Percentiles rank a stretch among this genome's conserved stretches.
phyloP scores from a whole-genome alignment of 2,113 vertebrate species.

The Platanista minor region DNA sequence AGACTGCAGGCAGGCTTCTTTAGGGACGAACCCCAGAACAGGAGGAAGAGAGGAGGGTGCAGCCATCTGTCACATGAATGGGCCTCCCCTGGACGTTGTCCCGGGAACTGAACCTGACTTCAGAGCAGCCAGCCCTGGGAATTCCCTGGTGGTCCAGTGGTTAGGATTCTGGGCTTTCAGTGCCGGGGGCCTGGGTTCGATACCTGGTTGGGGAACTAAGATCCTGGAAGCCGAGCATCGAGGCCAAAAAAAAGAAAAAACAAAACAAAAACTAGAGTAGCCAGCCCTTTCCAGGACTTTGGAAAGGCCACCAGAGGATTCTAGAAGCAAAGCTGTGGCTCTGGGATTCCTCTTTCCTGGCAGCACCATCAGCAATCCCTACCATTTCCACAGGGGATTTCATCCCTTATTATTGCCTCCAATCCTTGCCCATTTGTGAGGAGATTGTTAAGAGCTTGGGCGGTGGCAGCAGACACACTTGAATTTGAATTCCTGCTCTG shows the following conservation, averaged over 20 bases:
- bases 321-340: neutral
- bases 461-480: neutral
- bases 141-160: neutral
- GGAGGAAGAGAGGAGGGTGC: neutral
- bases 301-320: neutral
- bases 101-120: neutral
- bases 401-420: neutral
- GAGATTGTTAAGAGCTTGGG: neutral
- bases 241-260: neutral
- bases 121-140: neutral
- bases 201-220: neutral
- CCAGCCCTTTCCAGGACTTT: neutral
- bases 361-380: neutral
- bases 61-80: neutral
- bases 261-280: neutral
- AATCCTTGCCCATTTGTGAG: neutral
- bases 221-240: neutral
- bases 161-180: neutral
- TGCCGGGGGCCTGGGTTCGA: neutral
- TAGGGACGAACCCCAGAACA: neutral
- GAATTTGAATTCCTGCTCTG: neutral
- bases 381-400: neutral
- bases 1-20: neutral
- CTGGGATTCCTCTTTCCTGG: neutral
- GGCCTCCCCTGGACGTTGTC: neutral